phyloP scores from a whole-genome alignment of 1,140 invertebrate species.

The Antheraea pernyi region DNA sequence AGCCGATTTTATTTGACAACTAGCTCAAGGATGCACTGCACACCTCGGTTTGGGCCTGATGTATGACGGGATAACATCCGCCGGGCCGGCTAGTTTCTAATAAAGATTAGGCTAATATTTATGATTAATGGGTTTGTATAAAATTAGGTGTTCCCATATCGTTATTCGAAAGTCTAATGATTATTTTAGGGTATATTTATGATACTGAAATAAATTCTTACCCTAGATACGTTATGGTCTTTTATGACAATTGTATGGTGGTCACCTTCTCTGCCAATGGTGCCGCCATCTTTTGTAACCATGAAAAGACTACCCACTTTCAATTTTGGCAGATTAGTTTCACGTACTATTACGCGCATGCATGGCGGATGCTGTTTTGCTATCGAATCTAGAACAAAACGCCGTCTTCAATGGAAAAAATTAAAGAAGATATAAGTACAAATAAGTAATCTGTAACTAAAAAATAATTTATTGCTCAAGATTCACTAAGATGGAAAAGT shows the following conservation, averaged over 20 bases:
- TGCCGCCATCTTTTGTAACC: conserved; percentile 92
- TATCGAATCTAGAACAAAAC: conserved; percentile 79
- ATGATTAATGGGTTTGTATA: no score
- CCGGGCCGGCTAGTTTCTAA: no score
- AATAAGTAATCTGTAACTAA: neutral
- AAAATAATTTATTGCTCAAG: no score
- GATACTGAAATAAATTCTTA: conserved; percentile 42
- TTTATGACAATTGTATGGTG: conserved; percentile 87
- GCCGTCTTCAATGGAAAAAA: neutral
- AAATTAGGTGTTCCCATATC: no score
- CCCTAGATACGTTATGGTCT: conserved; percentile 90
- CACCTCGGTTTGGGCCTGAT: no score
- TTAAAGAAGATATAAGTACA: neutral
- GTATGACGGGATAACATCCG: no score
- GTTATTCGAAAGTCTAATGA: no score
- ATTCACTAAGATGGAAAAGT: no score
- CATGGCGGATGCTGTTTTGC: conserved; percentile 90
- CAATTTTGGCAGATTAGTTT: conserved; percentile 84
- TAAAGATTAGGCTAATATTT: no score
- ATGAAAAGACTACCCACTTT: conserved; percentile 89
- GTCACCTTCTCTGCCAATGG: conserved; percentile 89
- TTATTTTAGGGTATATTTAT: no score
- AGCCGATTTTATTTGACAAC: no score
- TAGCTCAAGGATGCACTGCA: no score
- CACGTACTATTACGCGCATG: conserved; percentile 91